Conservation (phyloP, 2,888 invertebrate species). For the Tanytarsus gracilentus region DNA sequence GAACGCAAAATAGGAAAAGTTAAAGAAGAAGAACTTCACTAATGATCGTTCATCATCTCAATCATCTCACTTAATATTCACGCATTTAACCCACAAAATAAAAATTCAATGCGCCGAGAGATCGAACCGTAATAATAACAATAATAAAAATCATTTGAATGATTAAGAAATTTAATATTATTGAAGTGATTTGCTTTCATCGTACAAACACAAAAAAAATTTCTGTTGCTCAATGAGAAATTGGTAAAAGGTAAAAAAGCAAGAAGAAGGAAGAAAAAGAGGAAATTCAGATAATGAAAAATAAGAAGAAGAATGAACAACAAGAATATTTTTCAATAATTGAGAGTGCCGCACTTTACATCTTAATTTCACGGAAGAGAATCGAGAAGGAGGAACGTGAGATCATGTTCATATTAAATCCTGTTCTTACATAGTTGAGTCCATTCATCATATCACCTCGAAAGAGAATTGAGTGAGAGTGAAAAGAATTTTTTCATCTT, state of each 20-base stretch:
- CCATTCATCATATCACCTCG: too few species aligned
- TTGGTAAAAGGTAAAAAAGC: not conserved
- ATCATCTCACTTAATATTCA: slow-evolving; percentile 17
- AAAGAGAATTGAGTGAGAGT: too few species aligned
- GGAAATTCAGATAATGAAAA: slow-evolving; percentile 2
- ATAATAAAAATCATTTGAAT: not conserved
- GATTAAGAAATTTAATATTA: not conserved
- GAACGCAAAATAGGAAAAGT: not conserved
- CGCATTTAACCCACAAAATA: slow-evolving; percentile 8
- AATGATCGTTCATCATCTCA: slow-evolving; percentile 15
- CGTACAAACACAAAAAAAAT: not conserved
- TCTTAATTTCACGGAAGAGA: slow-evolving; percentile 1
- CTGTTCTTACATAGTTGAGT: too few species aligned
- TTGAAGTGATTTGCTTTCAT: not conserved
- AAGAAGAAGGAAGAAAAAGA: not conserved
- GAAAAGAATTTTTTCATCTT: too few species aligned
- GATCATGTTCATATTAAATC: slow-evolving; percentile 4
- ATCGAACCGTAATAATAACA: not conserved
- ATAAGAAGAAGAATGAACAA: not conserved
- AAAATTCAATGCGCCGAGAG: too few species aligned
- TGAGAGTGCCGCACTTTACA: slow-evolving; percentile 1
- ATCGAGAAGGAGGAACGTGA: not conserved
- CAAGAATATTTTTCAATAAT: not conserved
- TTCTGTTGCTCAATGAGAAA: not conserved
- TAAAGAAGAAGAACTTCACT: not conserved